Evolutionary conservation across 2,888 invertebrate genomes (phyloP).

Genomic region (Drosophila kanekoi): DNA sequence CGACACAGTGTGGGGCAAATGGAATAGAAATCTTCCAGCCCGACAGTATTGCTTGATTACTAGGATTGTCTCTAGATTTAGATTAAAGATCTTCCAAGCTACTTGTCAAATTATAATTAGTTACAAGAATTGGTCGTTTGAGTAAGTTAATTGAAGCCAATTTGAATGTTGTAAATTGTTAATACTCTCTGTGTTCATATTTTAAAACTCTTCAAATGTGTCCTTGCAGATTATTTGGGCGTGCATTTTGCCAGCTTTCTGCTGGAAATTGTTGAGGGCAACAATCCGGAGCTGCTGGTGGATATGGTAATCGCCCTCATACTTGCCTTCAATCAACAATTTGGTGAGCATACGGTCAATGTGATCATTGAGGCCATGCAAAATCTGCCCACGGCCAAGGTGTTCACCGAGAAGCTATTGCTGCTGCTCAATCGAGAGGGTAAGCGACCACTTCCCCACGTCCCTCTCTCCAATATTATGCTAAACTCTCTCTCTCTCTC

Average conservation of each 20-base stretch:
- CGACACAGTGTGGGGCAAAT: no score
- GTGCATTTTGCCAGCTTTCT: constrained; percentile 92
- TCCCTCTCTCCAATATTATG: no score
- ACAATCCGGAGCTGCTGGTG: constrained; percentile 93
- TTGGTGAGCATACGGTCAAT: constrained; percentile 89
- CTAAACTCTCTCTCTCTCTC: no score
- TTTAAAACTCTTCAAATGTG: not conserved
- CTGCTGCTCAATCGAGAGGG: constrained; percentile 96
- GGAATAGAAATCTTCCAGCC: no score
- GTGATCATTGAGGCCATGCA: constrained; percentile 90
- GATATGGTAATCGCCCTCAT: constrained; percentile 94
- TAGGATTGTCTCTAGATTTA: no score
- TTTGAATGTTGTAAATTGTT: no score
- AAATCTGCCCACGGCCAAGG: constrained; percentile 90
- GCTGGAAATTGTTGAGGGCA: constrained; percentile 93
- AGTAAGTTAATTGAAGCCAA: no score
- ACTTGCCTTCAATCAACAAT: constrained; percentile 96
- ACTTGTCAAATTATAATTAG: no score
- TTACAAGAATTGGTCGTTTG: no score
- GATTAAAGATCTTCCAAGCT: no score
- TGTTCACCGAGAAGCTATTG: constrained; percentile 95
- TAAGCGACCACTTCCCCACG: constrained; percentile 76
- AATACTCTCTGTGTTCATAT: not conserved
- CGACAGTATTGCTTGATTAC: no score
- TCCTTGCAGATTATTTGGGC: constrained; percentile 92